Evolutionary conservation across 2,113 vertebrate species (phyloP).

Genomic region (Uropsilus gracilis): DNA sequence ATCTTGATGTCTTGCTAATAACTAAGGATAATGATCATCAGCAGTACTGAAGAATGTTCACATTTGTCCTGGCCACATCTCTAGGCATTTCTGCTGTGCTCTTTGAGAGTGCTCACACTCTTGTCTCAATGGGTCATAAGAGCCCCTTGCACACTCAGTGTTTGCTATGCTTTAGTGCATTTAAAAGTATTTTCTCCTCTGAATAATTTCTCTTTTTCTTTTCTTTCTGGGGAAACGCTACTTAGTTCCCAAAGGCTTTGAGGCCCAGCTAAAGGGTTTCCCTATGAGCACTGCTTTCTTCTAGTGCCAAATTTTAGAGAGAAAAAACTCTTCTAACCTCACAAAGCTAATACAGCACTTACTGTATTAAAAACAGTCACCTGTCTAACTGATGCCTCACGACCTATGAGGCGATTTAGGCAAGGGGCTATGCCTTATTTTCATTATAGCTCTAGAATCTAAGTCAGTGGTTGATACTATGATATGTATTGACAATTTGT

Average conservation of each 20-base stretch:
- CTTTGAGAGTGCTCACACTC: not conserved
- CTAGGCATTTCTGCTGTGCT: not conserved
- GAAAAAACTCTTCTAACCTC: slow-evolving; percentile 26
- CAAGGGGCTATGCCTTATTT: not conserved
- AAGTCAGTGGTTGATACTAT: not conserved
- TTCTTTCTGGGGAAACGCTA: not conserved
- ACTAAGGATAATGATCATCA: not conserved
- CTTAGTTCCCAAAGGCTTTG: slow-evolving; percentile 29
- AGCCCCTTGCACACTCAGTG: not conserved
- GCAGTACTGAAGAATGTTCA: not conserved
- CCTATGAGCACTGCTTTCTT: slow-evolving; percentile 13
- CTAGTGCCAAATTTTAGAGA: not conserved
- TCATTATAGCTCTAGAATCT: not conserved
- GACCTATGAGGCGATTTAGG: not conserved
- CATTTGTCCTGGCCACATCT: not conserved
- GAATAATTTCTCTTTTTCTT: not conserved
- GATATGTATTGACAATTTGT: not conserved
- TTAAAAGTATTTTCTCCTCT: not conserved
- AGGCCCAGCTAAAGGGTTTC: slow-evolving; percentile 7
- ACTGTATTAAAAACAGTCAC: not conserved
- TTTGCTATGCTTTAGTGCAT: not conserved
- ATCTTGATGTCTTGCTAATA: not conserved
- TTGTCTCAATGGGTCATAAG: not conserved
- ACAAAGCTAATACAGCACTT: not conserved
- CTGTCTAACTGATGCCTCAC: not conserved